phyloP scores from a whole-genome alignment of 1,140 invertebrate genomes.

The Ceratoteleas bidentatus region DNA sequence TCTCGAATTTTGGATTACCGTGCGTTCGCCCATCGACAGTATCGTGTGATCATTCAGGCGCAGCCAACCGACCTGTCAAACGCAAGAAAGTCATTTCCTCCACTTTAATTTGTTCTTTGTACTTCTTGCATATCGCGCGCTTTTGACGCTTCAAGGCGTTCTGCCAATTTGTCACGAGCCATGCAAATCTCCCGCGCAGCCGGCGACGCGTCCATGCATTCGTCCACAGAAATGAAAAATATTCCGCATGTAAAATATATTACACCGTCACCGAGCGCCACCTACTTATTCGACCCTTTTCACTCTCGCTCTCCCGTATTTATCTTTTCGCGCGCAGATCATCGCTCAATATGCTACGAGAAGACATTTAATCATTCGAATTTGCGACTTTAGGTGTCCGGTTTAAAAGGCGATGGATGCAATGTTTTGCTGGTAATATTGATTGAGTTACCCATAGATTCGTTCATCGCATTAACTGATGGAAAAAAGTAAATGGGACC shows the following conservation, averaged over 20 bases:
- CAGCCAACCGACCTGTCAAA: slow-evolving; percentile 83
- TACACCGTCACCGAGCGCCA: not conserved
- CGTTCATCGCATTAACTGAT: too few relatives aligned
- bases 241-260: slow-evolving; percentile 19
- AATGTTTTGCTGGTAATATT: too few relatives aligned
- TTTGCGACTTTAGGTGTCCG: too few relatives aligned
- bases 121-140: slow-evolving; percentile 21
- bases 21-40: slow-evolving; percentile 82
- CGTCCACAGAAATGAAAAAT: slow-evolving; percentile 27
- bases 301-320: slow-evolving; percentile 1
- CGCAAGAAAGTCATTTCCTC: slow-evolving; percentile 58
- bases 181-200: slow-evolving; percentile 22
- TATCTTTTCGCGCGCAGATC: not conserved
- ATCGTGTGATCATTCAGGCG: slow-evolving; percentile 83
- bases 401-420: too few relatives aligned
- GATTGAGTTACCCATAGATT: too few relatives aligned
- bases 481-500: too few relatives aligned
- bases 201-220: slow-evolving; percentile 2
- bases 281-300: slow-evolving; percentile 2
- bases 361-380: slow-evolving; percentile 1
- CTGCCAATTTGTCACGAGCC: slow-evolving; percentile 27
- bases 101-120: slow-evolving; percentile 30
- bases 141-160: slow-evolving; percentile 31
- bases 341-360: slow-evolving; percentile 14
- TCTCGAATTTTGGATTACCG: slow-evolving; percentile 82